phyloP scores from a whole-genome alignment of 1,140 invertebrate species.

The Papilio dardanus region DNA sequence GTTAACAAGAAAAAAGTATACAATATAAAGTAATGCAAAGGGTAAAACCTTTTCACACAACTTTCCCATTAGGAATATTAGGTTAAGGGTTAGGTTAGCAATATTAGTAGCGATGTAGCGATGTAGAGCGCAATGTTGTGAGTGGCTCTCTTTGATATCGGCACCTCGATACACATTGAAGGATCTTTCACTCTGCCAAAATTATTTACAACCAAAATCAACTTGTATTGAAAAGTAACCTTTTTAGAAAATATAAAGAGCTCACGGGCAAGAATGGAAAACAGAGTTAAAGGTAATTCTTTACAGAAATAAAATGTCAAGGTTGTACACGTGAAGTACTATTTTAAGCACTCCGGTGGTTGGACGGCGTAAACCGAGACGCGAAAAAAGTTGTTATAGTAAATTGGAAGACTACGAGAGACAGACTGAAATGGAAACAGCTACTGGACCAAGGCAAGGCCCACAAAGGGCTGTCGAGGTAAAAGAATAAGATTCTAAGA shows the following conservation, averaged over 20 bases:
- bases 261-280: not conserved
- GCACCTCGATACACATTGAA: not conserved
- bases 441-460: too few species aligned
- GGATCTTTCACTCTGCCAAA: not conserved
- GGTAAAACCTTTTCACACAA: not conserved
- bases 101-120: not conserved
- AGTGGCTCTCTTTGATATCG: conserved; percentile 9
- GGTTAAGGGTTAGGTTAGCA: not conserved
- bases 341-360: too few species aligned
- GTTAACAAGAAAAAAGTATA: not conserved
- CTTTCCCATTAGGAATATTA: not conserved
- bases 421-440: too few species aligned
- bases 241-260: not conserved
- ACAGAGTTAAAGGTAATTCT: not conserved
- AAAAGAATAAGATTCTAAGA: too few species aligned
- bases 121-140: not conserved
- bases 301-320: not conserved
- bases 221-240: not conserved
- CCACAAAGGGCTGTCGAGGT: too few species aligned
- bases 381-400: too few species aligned
- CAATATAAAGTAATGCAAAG: not conserved
- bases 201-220: not conserved
- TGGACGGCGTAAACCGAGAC: too few species aligned
- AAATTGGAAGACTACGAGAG: too few species aligned
- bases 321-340: too few species aligned